These are phyloP conservation scores for Eilema sororculum DNA, from an alignment of 2,888 invertebrate genomes.

Conservation along the genomic window DNA sequence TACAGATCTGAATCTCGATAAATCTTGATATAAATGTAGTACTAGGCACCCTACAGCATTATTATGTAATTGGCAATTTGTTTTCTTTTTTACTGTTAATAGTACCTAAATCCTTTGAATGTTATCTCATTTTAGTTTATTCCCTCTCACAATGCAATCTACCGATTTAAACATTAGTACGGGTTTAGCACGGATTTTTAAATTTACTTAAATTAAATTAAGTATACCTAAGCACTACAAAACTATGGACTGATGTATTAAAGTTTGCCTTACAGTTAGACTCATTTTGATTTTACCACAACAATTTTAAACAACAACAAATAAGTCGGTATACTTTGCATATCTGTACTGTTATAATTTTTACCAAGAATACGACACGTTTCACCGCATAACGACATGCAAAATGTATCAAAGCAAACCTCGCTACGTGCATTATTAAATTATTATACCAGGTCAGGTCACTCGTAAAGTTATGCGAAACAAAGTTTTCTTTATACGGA, in stretches of 20 bases:
- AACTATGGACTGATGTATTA: background rate
- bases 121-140: too few relatives aligned
- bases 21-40: too few relatives aligned
- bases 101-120: too few relatives aligned
- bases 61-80: too few relatives aligned
- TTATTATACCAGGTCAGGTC: slow-evolving; percentile 2
- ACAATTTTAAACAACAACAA: background rate
- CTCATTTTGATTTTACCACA: background rate
- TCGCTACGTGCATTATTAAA: background rate
- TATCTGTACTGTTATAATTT: background rate
- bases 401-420: slow-evolving; percentile 8
- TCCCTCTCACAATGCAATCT: too few relatives aligned
- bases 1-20: too few relatives aligned
- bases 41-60: too few relatives aligned
- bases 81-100: too few relatives aligned
- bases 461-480: background rate
- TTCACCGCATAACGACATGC: slow-evolving; percentile 9
- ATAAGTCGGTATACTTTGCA: background rate
- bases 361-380: background rate
- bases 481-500: slow-evolving; percentile 1
- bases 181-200: too few relatives aligned
- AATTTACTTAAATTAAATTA: background rate
- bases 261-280: background rate
- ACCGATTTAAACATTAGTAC: background rate
- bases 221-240: background rate